These are phyloP conservation scores for Hypomesus transpacificus DNA, from an alignment of 2,113 vertebrate species.

Conservation along the genomic window DNA sequence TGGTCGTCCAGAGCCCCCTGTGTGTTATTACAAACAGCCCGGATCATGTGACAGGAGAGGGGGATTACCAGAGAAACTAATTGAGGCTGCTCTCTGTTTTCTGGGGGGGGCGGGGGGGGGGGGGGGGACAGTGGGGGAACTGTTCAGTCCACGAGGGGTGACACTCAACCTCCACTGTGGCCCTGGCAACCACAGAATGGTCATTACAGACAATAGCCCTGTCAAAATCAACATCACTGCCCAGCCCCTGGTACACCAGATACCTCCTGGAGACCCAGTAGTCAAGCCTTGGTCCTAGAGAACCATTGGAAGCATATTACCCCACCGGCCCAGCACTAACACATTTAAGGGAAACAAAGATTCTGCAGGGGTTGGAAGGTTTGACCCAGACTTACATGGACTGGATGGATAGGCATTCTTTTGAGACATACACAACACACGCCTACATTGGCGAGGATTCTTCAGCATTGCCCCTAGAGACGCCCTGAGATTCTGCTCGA, in stretches of 20 bases:
- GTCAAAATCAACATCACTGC: constrained; percentile 49
- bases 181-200: constrained; percentile 52
- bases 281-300: too few species aligned
- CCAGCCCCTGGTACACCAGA: neutral
- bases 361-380: too few species aligned
- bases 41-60: constrained; percentile 50
- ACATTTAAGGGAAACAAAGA: too few species aligned
- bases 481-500: too few species aligned
- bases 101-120: neutral
- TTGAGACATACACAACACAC: too few species aligned
- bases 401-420: too few species aligned
- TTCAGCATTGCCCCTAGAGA: too few species aligned
- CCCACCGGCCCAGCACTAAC: too few species aligned
- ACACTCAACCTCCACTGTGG: constrained; percentile 53
- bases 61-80: constrained; percentile 52
- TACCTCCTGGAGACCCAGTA: neutral
- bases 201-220: constrained; percentile 61
- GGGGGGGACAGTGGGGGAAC: constrained; percentile 59
- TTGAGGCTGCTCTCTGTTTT: constrained; percentile 48
- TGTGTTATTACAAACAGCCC: constrained; percentile 62
- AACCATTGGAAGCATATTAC: too few species aligned
- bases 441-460: too few species aligned
- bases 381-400: too few species aligned
- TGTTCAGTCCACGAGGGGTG: constrained; percentile 55
- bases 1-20: constrained; percentile 44